Evolutionary conservation across 2,888 invertebrate species (phyloP).

Genomic region (Apocheima hispidaria): DNA sequence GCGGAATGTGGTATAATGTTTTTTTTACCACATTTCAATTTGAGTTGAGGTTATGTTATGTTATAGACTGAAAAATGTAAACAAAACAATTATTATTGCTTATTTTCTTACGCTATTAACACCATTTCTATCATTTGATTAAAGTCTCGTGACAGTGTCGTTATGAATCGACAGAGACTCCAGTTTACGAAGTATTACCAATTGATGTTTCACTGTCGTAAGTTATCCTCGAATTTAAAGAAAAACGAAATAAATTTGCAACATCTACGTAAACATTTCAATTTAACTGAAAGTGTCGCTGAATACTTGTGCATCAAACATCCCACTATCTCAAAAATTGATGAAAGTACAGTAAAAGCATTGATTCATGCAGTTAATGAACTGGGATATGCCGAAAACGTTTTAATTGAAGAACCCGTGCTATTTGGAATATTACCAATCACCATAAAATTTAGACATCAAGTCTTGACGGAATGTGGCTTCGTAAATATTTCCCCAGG

Average conservation of each 20-base stretch:
- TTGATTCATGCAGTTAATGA: conserved; percentile 61
- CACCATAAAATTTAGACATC: conserved; percentile 69
- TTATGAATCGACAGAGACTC: conserved; percentile 37
- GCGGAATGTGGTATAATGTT: too few relatives aligned
- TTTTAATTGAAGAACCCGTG: conserved; percentile 63
- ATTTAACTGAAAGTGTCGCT: conserved; percentile 64
- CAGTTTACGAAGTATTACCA: conserved; percentile 12
- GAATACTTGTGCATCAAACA: conserved; percentile 68
- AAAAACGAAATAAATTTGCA: conserved; percentile 41
- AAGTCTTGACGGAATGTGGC: conserved; percentile 78
- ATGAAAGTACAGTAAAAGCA: conserved; percentile 54
- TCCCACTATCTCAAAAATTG: conserved; percentile 67
- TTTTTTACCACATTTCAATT: too few relatives aligned
- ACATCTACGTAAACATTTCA: conserved; percentile 64
- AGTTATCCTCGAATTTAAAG: conserved; percentile 12
- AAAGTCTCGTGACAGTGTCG: background rate
- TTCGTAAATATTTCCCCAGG: conserved; percentile 56
- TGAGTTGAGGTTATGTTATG: too few relatives aligned
- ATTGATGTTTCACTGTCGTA: conserved; percentile 30
- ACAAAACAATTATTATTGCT: too few relatives aligned
- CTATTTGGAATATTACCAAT: conserved; percentile 71
- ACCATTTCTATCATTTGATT: background rate
- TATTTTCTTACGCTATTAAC: too few relatives aligned
- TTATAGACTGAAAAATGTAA: too few relatives aligned
- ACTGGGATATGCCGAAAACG: conserved; percentile 62